Conservation (phyloP, 1,140 invertebrate genomes). For the Helicoverpa zea region DNA sequence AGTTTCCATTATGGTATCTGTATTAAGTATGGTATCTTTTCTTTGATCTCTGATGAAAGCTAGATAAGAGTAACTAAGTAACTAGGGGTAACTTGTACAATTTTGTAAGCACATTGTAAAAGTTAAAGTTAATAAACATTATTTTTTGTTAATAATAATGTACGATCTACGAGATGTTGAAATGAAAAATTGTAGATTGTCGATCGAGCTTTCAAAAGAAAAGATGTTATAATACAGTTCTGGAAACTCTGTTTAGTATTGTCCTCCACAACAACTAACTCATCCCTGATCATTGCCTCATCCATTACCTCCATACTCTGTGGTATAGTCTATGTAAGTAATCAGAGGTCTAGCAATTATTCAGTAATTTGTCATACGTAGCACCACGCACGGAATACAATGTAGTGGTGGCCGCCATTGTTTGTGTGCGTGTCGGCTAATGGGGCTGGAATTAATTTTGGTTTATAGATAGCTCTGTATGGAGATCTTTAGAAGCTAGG, state of each 20-base stretch:
- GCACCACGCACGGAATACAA: not conserved
- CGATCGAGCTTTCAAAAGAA: no score
- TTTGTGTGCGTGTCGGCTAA: not conserved
- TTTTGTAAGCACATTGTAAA: no score
- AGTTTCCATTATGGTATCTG: no score
- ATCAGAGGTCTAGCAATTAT: conserved; percentile 25
- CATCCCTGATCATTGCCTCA: not conserved
- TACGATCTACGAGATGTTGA: no score
- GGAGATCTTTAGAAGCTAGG: not conserved
- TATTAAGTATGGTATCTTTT: no score
- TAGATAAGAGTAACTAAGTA: no score
- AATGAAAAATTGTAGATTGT: no score
- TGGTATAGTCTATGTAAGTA: not conserved
- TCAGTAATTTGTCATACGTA: conserved; percentile 30
- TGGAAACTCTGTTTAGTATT: not conserved
- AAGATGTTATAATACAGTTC: no score
- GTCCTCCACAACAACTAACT: not conserved
- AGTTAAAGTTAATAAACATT: no score
- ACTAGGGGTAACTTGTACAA: no score
- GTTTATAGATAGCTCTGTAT: not conserved
- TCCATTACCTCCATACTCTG: not conserved
- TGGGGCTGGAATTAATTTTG: not conserved
- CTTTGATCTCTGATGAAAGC: no score
- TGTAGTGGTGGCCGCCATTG: not conserved
- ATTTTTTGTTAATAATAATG: no score